These are phyloP conservation scores for Edolisoma coerulescens DNA, from an alignment of 2,113 vertebrate genomes.

Conservation along the genomic window DNA sequence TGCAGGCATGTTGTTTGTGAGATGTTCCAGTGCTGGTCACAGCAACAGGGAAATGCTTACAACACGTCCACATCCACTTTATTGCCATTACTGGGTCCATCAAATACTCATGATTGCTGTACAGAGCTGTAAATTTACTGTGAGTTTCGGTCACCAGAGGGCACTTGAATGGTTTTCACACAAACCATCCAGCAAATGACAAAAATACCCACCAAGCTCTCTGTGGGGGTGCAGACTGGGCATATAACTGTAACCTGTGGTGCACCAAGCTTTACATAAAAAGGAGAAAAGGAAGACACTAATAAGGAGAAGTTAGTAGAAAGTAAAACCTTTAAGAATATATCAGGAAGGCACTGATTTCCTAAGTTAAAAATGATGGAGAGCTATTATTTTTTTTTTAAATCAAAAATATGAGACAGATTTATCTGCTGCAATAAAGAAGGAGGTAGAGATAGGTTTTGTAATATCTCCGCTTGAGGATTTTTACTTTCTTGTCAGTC, in stretches of 20 bases:
- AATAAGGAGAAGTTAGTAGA: background rate
- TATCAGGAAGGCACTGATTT: background rate
- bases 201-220: background rate
- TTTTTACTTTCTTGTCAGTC: background rate
- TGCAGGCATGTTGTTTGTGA: background rate
- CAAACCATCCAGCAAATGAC: background rate
- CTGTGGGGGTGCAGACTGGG: background rate
- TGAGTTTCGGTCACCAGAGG: slow-evolving; percentile 25
- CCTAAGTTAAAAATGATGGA: background rate
- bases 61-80: background rate
- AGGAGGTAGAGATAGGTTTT: background rate
- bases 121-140: background rate
- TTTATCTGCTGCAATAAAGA: background rate
- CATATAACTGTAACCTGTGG: background rate
- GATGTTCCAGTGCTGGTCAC: background rate
- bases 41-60: background rate
- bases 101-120: background rate
- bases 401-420: background rate
- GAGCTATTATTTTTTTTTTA: background rate
- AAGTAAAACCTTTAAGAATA: background rate
- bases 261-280: background rate
- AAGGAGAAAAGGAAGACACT: background rate
- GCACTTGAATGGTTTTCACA: background rate
- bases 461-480: background rate
- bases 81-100: background rate